These are phyloP conservation scores for Anas georgica DNA, from an alignment of 2,797 vertebrate species.

Conservation along the genomic window DNA sequence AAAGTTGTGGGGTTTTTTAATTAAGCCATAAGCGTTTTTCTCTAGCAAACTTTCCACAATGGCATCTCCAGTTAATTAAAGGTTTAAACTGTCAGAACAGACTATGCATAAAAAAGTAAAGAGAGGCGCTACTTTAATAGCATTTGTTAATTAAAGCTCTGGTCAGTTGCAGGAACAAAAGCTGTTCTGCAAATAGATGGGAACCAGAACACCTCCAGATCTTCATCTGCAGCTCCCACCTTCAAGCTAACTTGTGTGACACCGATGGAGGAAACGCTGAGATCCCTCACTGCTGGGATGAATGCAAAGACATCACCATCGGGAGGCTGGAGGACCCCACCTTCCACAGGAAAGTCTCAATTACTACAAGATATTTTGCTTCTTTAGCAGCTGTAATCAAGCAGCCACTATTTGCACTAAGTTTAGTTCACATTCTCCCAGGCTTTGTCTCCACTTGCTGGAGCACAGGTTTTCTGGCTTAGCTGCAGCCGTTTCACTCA, in stretches of 20 bases:
- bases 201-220: neutral
- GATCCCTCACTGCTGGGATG: neutral
- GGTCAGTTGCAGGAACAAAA: neutral
- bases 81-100: slow-evolving; percentile 73
- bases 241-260: neutral
- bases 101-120: slow-evolving; percentile 49
- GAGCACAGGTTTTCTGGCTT: neutral
- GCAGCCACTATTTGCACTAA: neutral
- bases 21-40: slow-evolving; percentile 71
- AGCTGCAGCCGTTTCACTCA: neutral
- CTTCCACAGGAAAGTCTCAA: neutral
- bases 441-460: neutral
- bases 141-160: slow-evolving; percentile 53
- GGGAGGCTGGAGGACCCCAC: neutral
- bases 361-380: neutral
- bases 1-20: slow-evolving; percentile 70
- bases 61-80: slow-evolving; percentile 79
- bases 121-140: slow-evolving; percentile 47
- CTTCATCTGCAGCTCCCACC: neutral
- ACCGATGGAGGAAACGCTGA: neutral
- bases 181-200: neutral
- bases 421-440: neutral
- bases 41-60: slow-evolving; percentile 74
- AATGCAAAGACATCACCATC: neutral
- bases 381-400: neutral